Evolutionary conservation across 2,888 invertebrate species (phyloP).

Genomic region (Ctenicera cuprea): DNA sequence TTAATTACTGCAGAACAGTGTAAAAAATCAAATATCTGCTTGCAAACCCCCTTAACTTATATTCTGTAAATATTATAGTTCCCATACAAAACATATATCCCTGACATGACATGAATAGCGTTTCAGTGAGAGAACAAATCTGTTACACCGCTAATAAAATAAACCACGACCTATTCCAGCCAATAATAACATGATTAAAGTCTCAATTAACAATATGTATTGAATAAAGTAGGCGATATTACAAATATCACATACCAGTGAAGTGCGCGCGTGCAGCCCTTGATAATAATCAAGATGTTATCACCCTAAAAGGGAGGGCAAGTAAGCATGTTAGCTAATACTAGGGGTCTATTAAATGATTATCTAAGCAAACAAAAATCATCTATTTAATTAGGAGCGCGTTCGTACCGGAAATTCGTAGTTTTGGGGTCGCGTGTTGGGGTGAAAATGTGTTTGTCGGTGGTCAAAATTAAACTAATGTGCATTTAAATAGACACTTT

Average conservation of each 20-base stretch:
- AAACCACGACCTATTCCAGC: neutral
- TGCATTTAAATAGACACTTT: slow-evolving; percentile 61
- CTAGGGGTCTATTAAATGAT: slow-evolving; percentile 72
- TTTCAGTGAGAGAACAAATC: neutral
- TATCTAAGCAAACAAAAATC: slow-evolving; percentile 74
- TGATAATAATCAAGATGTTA: slow-evolving; percentile 60
- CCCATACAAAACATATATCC: no score
- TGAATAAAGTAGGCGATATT: slow-evolving; percentile 14
- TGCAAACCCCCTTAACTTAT: no score
- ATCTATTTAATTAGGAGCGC: slow-evolving; percentile 73
- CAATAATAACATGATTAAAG: slow-evolving; percentile 17
- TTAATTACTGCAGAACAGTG: no score
- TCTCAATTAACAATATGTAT: slow-evolving; percentile 40
- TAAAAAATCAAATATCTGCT: no score
- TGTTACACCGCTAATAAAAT: neutral
- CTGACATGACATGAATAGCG: no score
- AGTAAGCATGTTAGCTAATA: slow-evolving; percentile 71
- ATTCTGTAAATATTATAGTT: no score
- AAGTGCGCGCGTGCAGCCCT: slow-evolving; percentile 57
- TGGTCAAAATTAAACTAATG: slow-evolving; percentile 62
- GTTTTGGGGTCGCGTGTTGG: slow-evolving; percentile 68
- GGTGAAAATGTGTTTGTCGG: slow-evolving; percentile 56
- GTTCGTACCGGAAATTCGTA: slow-evolving; percentile 68
- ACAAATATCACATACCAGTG: slow-evolving; percentile 52
- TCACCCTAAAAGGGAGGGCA: slow-evolving; percentile 67